Base-by-base conservation (phyloP, 2,888 invertebrate genomes). In the Marronus borbonicus region DNA sequence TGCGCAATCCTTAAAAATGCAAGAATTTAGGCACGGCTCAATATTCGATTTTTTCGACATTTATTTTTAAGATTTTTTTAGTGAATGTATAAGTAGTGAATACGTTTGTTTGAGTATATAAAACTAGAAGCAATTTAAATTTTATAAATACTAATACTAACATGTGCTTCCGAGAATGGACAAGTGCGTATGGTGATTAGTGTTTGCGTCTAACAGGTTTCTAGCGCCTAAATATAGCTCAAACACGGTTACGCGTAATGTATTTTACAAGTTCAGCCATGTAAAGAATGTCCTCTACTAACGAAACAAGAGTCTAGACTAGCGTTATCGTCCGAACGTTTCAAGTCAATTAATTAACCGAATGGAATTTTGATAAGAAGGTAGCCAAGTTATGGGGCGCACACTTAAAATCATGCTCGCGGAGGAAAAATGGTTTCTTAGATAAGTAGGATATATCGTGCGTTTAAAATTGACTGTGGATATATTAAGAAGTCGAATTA, bases 331-430 rank as follows among this genome's bases (percentile, higher is more conserved):
- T 55, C 17, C 20, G 10, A 55, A 55, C 55, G 20, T 17, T 55
- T 55, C 55, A 55, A 55, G 55, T 20, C 55, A 55, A 55, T 55
- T 55, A 55, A 55, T 55, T 55, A 20, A 55, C 2, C 20, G 55
- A 55, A 55, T 20, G 55, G 55, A 55, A 55, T 55, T 55, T 20
- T 55, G 55, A 55, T 55, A 55, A 55, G 55, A 55, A 55, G 55
- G 17, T 55, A 55, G 55, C 17, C 55, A 55, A n/a, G 55, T 55
- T 55, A 55, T 55, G 8, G 12, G 44, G 8, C 44, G 44, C 12
- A 44, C 12, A 12, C 12, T 12, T 12, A 8, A 31, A 31, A 31
- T 31, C 31, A 44, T 44, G 44, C 44, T 44, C 10, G 8, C 20
- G 24, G 20, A 20, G 20, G 20, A 55, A 55, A 52, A 55, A 55